These are phyloP conservation scores for Erannis defoliaria DNA, from an alignment of 2,888 invertebrate species.

Conservation along the genomic window DNA sequence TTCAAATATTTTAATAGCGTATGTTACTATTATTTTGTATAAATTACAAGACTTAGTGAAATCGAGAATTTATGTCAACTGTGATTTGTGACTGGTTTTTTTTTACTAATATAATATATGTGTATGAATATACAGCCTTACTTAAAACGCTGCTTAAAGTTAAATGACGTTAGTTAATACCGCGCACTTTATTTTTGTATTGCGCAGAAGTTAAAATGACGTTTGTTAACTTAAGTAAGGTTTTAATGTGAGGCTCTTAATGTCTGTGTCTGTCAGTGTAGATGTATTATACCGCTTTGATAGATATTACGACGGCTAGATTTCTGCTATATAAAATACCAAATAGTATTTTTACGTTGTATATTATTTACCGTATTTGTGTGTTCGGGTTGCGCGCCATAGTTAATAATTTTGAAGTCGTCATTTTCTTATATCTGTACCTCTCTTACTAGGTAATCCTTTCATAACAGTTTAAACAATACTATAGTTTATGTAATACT, in stretches of 20 bases:
- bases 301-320: conserved; percentile 84
- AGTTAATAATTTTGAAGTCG: conserved; percentile 45
- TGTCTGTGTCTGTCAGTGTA: conserved; percentile 79
- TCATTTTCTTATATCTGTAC: conserved; percentile 14
- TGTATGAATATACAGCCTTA: conserved; percentile 78
- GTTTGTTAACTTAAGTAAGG: too few relatives aligned
- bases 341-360: conserved; percentile 87
- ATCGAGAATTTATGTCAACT: conserved; percentile 86
- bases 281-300: conserved; percentile 78
- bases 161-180: too few relatives aligned
- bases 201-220: too few relatives aligned
- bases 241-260: too few relatives aligned
- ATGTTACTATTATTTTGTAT: conserved; percentile 77
- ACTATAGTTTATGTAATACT: too few relatives aligned
- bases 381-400: conserved; percentile 61
- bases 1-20: conserved; percentile 71
- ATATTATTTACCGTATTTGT: conserved; percentile 80
- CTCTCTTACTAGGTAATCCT: too few relatives aligned
- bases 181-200: too few relatives aligned
- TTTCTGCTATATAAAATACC: conserved; percentile 85
- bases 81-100: conserved; percentile 86
- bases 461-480: too few relatives aligned
- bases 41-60: conserved; percentile 84
- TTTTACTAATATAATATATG: conserved; percentile 78
- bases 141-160: too few relatives aligned